Base-by-base conservation (phyloP, 2,888 invertebrate species). In the Lepidochitona cinerea region DNA sequence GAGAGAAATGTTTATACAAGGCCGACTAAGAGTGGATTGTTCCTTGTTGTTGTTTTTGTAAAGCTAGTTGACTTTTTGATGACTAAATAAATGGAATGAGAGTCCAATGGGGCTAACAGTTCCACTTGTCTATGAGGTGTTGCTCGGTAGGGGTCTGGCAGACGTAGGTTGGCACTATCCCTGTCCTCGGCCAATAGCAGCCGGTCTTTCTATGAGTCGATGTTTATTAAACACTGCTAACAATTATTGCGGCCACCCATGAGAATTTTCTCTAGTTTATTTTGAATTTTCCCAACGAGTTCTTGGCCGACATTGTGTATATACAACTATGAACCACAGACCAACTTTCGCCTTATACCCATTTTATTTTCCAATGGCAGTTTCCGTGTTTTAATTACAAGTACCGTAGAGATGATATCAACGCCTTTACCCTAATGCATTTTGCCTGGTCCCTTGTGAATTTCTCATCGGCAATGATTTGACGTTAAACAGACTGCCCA, bases 211-310 rank as follows among this genome's bases (percentile, higher is more conserved):
- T 18, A 35, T 35, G 54, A 70, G 69, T 72, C 75, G 75, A 54
- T 82, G 82, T 83, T 83, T 83, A 81, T 80, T 75, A 81, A 81
- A 80, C 81, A 81, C 73, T 70, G 76, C 75, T 79, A 81, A 79
- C 81, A 79, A 81, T 81, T 75, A 79, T 77, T 76, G 68, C 70
- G 84, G 84, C 85, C 84, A 85, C 86, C 84, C 84, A 84, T 75
- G 81, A 75, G 53, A 77, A 35, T 35, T 70, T 65, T 59, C 73
- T 37, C 64, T 37, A 79, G 81, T 85, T 85, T 83, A 82, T 85
- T 85, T 86, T 79, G 81, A 84, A 86, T 83, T 83, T 83, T 82
- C 77, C 18, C 52, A 49, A 59, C 59, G 59, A 59, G 59, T 29
- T 14, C 23, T 9, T 32, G 59, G 59, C 59, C 59, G 29, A 23